Evolutionary conservation across 2,888 invertebrate genomes (phyloP).

Genomic region (Rotaria sp.): DNA sequence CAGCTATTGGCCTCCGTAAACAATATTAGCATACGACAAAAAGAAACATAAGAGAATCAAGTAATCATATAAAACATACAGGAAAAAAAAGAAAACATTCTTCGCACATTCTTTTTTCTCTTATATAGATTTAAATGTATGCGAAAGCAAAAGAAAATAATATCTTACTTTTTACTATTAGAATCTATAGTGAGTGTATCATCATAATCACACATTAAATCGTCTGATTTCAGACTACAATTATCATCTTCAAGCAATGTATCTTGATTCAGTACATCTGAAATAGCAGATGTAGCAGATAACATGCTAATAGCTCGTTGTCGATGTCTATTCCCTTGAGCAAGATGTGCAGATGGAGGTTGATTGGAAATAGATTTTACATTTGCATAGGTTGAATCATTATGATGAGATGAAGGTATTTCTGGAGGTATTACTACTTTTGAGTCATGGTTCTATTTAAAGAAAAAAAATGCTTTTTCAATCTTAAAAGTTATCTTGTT

Average conservation of each 20-base stretch:
- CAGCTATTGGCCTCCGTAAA: not conserved
- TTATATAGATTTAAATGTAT: not conserved
- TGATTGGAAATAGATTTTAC: not conserved
- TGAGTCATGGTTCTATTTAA: not conserved
- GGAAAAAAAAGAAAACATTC: not conserved
- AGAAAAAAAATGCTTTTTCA: not conserved
- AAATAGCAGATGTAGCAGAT: not conserved
- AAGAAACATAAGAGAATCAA: not conserved
- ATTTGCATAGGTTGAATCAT: not conserved
- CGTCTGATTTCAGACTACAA: not conserved
- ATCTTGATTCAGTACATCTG: not conserved
- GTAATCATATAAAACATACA: not conserved
- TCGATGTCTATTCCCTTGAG: not conserved
- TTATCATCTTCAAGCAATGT: conserved; percentile 15
- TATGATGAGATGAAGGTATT: not conserved
- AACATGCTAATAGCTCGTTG: not conserved
- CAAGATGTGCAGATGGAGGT: not conserved
- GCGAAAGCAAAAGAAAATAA: not conserved
- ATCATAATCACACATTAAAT: conserved; percentile 27
- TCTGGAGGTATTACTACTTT: not conserved
- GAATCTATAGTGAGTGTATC: not conserved
- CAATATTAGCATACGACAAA: not conserved
- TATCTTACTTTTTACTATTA: not conserved
- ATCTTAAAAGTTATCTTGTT: not conserved
- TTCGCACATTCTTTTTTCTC: not conserved